These are phyloP conservation scores for Malacosoma neustria DNA, from an alignment of 2,888 invertebrate species.

Conservation along the genomic window DNA sequence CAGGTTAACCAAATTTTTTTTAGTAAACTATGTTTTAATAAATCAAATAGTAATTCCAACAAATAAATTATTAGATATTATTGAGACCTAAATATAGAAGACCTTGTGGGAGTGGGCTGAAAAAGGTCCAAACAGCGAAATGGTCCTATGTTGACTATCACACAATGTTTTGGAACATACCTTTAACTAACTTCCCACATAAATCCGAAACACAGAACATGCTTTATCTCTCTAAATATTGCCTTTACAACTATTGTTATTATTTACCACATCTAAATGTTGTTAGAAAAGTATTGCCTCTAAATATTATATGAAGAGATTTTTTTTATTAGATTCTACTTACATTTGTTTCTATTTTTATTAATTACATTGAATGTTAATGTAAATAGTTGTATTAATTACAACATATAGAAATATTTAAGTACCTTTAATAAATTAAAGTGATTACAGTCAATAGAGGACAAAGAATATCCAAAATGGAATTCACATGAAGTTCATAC, in stretches of 20 bases:
- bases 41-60: no score
- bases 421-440: slow-evolving; percentile 55
- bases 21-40: no score
- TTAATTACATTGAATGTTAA: slow-evolving; percentile 46
- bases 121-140: no score
- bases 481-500: no score
- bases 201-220: slow-evolving; percentile 40
- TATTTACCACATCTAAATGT: slow-evolving; percentile 64
- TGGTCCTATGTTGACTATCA: no score
- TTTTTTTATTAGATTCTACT: slow-evolving; percentile 59
- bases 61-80: no score
- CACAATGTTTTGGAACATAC: no score
- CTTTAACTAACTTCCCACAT: slow-evolving; percentile 37
- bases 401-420: slow-evolving; percentile 39
- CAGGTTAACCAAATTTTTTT: no score
- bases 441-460: slow-evolving; percentile 19
- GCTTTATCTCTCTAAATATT: slow-evolving; percentile 55
- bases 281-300: slow-evolving; percentile 71
- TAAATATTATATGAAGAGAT: slow-evolving; percentile 62
- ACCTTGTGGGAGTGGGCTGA: no score
- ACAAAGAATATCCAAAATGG: neutral
- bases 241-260: slow-evolving; percentile 64
- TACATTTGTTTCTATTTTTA: slow-evolving; percentile 44
- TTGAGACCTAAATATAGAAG: no score
- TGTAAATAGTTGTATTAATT: slow-evolving; percentile 37